phyloP scores from a whole-genome alignment of 2,113 vertebrate genomes.

The Solea solea region DNA sequence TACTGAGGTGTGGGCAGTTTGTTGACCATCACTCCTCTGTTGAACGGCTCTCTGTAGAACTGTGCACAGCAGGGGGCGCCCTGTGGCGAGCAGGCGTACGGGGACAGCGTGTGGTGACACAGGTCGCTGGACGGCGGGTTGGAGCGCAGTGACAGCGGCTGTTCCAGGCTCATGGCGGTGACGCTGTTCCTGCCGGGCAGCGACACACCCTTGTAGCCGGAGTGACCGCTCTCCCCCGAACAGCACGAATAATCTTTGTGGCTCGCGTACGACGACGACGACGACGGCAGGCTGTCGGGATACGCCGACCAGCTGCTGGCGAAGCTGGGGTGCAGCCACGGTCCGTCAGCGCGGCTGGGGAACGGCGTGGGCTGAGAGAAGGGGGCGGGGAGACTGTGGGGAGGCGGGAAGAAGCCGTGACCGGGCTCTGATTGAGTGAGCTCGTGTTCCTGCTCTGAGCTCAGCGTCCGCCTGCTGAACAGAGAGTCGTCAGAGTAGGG shows the following conservation, averaged over 20 bases:
- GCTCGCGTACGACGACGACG: too few species aligned
- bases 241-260: constrained; percentile 56
- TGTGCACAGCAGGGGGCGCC: constrained; percentile 67
- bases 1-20: constrained; percentile 41
- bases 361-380: constrained; percentile 76
- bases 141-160: constrained; percentile 79
- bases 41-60: constrained; percentile 58
- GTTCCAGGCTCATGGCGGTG: constrained; percentile 67
- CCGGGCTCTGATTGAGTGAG: constrained; percentile 16
- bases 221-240: constrained; percentile 53
- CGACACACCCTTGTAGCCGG: constrained; percentile 52
- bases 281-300: constrained; percentile 67
- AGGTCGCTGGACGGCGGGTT: constrained; percentile 61
- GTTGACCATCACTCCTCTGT: constrained; percentile 35
- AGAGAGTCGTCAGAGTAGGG: neutral
- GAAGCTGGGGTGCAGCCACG: constrained; percentile 62
- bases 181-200: constrained; percentile 52
- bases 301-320: constrained; percentile 67
- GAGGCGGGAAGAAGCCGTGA: constrained; percentile 55
- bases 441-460: constrained; percentile 1
- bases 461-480: constrained; percentile 3
- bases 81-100: constrained; percentile 63
- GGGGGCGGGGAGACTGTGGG: constrained; percentile 39
- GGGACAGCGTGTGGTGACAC: constrained; percentile 60
- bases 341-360: constrained; percentile 65